These are phyloP conservation scores for Camponotus vicinus DNA, from an alignment of 1,140 invertebrate species.

Conservation along the genomic window DNA sequence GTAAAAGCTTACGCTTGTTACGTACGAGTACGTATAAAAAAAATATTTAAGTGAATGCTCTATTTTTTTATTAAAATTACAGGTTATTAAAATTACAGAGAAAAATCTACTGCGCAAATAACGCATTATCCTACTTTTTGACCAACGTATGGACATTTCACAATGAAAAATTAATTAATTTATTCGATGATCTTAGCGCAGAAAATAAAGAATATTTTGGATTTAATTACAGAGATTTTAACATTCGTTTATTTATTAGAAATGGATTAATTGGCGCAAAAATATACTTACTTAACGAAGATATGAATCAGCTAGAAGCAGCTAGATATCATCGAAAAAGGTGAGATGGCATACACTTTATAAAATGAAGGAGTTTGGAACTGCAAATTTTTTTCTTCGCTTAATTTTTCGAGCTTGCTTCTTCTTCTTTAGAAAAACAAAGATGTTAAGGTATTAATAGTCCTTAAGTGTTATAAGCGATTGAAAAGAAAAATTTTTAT, in stretches of 20 bases:
- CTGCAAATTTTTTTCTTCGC: neutral
- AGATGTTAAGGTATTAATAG: neutral
- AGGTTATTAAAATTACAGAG: conserved; percentile 94
- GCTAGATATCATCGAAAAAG: conserved; percentile 84
- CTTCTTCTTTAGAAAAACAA: neutral
- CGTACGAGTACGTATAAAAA: no score
- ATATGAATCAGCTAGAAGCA: conserved; percentile 84
- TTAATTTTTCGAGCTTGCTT: neutral
- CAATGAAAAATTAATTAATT: conserved; percentile 90
- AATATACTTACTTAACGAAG: conserved; percentile 87
- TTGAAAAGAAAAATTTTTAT: neutral
- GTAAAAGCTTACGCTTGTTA: no score
- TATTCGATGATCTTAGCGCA: conserved; percentile 88
- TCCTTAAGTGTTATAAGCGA: neutral
- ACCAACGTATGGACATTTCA: conserved; percentile 93
- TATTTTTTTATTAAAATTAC: conserved; percentile 47
- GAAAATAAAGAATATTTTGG: conserved; percentile 89
- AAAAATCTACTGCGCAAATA: conserved; percentile 91
- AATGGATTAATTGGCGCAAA: conserved; percentile 87
- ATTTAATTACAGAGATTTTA: conserved; percentile 84
- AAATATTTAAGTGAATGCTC: neutral
- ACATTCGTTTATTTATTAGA: conserved; percentile 82
- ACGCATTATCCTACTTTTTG: conserved; percentile 92
- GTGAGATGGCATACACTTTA: conserved; percentile 78
- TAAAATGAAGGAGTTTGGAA: neutral